Base-by-base conservation (phyloP, 2,888 invertebrate species). In the Hartigia nigra region DNA sequence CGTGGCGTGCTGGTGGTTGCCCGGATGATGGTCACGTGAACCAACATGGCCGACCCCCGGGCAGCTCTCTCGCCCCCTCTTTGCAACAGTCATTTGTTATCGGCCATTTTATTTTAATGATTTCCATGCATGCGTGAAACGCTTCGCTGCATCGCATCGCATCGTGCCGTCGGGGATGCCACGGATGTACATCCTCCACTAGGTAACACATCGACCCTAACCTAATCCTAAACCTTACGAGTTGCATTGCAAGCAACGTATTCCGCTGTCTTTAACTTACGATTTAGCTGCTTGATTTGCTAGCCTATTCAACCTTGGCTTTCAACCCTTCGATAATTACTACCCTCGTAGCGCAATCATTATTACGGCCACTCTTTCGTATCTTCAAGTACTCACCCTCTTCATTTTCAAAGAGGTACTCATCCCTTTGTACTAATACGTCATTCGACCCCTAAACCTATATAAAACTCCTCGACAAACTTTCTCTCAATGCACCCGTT, bases 61-160 rank as follows among this genome's bases (percentile, higher is more conserved):
- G 81, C 84, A 55, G 83, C 80, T 77, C 77, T 69, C 76, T 37
- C 55, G 69, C 69, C 72, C 87, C 88, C 86, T 88, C 87, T 89
- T 90, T 89, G 87, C 89, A 89, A 90, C 91, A 91, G 91, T 91
- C 91, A 91, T 91, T 91, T 90, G 91, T 91, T 91, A 91, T 91
- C 91, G 90, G 91, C 91, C 91, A 91, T 91, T 91, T 91, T 91
- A 91, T 91, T 91, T 91, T 91, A 91, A 91, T 91, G 91, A 91
- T 91, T 91, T 91, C 88, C 91, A 91, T 91, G 90, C 91, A 90
- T 90, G 91, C 91, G 90, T 91, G 90, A 90, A 91, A 90, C 90
- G 89, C 89, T 90, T 85, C 84, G 89, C 86, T 88, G 72, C 72
- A 31, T 31, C 72, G 72, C 72, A 31, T 31, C 72, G 72, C 34